A percentile compares a stretch with the other conserved stretches of the same genome.
Evolutionary conservation across 2,797 vertebrate genomes (phyloP).

Genomic region (Microctenopoma steveboyesi): DNA sequence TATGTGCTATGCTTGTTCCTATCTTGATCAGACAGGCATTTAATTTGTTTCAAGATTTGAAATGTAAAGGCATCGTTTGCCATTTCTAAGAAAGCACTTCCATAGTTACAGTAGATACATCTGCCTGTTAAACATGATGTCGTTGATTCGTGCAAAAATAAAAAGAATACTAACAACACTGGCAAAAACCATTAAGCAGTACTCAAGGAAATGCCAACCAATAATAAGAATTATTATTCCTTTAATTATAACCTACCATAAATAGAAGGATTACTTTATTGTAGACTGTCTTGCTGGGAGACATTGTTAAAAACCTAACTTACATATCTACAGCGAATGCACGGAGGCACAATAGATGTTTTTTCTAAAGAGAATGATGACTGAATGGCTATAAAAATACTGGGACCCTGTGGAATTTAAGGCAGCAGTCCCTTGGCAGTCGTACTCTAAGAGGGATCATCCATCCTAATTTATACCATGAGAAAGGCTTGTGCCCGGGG

Average conservation of each 20-base stretch:
- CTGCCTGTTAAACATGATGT: neutral
- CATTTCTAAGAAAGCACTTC: no score
- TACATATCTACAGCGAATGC: conserved; percentile 8
- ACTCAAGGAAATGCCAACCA: no score
- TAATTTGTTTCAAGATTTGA: neutral
- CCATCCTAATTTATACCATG: conserved; percentile 80
- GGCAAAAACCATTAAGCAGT: neutral
- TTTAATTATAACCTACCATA: no score
- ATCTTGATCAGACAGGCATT: neutral
- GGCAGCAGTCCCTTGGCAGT: conserved; percentile 62
- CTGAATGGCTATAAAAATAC: conserved; percentile 58
- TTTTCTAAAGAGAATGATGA: conserved; percentile 52
- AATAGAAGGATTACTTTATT: no score
- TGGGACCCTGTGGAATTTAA: conserved; percentile 51
- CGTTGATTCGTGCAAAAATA: no score
- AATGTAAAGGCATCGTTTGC: no score
- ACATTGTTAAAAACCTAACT: neutral
- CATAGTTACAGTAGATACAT: no score
- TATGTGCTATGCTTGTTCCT: neutral
- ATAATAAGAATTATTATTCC: neutral
- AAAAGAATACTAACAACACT: no score
- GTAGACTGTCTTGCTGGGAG: neutral
- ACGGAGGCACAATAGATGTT: conserved; percentile 7
- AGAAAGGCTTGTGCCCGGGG: conserved; percentile 76
- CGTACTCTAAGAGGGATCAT: conserved; percentile 65